Percentiles rank a stretch among this genome's conserved stretches.
These are phyloP conservation scores for Mythimna loreyi DNA, from an alignment of 2,888 invertebrate species.

Conservation along the genomic window DNA sequence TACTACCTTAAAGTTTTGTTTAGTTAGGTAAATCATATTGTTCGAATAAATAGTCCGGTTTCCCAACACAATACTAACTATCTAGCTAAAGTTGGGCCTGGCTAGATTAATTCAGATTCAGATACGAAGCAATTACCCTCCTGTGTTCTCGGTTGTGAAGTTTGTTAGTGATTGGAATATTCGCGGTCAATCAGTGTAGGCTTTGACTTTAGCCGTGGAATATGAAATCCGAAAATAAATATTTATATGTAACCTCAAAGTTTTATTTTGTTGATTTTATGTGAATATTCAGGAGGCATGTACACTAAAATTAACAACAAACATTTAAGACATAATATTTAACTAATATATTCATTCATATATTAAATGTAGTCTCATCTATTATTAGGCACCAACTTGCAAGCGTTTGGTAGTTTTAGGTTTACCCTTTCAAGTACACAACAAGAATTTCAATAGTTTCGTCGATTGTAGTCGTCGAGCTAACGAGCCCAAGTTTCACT, in stretches of 20 bases:
- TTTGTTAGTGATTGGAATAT: too few species aligned
- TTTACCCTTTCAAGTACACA: neutral
- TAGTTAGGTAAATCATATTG: constrained; percentile 2
- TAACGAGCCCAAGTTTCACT: neutral
- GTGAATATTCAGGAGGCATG: neutral
- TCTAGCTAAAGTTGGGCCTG: neutral
- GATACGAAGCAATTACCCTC: too few species aligned
- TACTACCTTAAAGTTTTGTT: neutral
- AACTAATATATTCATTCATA: neutral
- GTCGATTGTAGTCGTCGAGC: neutral
- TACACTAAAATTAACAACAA: neutral
- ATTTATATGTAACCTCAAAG: too few species aligned
- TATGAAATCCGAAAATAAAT: too few species aligned
- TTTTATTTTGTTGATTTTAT: constrained; percentile 4
- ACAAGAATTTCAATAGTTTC: neutral
- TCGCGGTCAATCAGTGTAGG: too few species aligned
- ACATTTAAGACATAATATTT: neutral
- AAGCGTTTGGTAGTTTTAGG: neutral
- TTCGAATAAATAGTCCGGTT: constrained; percentile 10
- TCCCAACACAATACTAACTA: constrained; percentile 2
- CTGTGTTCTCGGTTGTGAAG: too few species aligned
- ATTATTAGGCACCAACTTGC: neutral
- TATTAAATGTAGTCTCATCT: neutral
- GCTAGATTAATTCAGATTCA: too few species aligned
- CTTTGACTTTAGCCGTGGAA: too few species aligned